These are phyloP conservation scores for Neomicropteryx cornuta DNA, from an alignment of 1,140 invertebrate genomes.

Conservation along the genomic window DNA sequence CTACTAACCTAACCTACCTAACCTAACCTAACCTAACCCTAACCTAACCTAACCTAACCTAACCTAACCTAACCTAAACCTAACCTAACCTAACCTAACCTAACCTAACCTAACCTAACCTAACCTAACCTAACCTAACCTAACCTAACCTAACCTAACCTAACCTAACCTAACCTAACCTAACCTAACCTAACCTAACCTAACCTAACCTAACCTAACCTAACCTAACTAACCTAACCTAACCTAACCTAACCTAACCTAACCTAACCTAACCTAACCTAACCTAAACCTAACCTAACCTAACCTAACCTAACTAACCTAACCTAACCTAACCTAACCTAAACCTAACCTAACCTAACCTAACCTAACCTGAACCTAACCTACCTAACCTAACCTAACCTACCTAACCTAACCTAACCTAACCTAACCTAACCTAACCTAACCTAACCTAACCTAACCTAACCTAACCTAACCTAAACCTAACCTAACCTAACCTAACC, in stretches of 20 bases:
- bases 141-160: constrained; percentile 12
- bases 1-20: constrained; percentile 10
- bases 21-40: constrained; percentile 9
- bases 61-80: constrained; percentile 11
- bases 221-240: constrained; percentile 13
- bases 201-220: constrained; percentile 14
- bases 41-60: constrained; percentile 12
- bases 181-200: constrained; percentile 13
- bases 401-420: too few relatives aligned
- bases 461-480: too few relatives aligned
- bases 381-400: constrained; percentile 9
- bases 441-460: constrained; percentile 17
- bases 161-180: constrained; percentile 13
- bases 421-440: constrained; percentile 16
- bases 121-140: constrained; percentile 13
- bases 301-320: constrained; percentile 17
- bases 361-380: constrained; percentile 9
- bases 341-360: constrained; percentile 8
- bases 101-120: constrained; percentile 13
- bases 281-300: constrained; percentile 3
- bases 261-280: constrained; percentile 11
- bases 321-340: constrained; percentile 4
- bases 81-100: constrained; percentile 12
- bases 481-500: constrained; percentile 21
- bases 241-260: constrained; percentile 12